Evolutionary conservation across 2,113 vertebrate genomes (phyloP), one percentile per base, ranked within the genome.

Genomic region (Alosa alosa): DNA sequence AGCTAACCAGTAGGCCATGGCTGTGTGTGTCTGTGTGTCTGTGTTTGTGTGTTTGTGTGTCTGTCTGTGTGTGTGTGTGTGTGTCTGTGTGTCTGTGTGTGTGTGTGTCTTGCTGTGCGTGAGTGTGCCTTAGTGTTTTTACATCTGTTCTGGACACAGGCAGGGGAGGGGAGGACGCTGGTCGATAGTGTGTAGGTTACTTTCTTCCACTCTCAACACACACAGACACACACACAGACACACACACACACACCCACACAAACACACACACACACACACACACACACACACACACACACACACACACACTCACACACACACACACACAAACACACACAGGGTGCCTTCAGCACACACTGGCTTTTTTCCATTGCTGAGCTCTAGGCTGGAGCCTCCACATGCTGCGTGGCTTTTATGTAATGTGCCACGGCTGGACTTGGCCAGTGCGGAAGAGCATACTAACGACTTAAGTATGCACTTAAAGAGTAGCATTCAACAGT

Each of bases 361-460:
- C 52, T 20, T 78, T 78, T 78, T 78, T 78, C 72, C 72, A 78
- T 3, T 6, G 72, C 72, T 39, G 68, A 75, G 68, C 68, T 75
- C 9, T 2, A 36, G 36, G 11, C 72, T 78, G 72, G 31, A 39
- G 36, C 72, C 36, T 78, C 72, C 36, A 17, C 31, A 13, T 78
- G 72, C 36, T 36, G 72, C 36, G 36, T 78, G 72, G 11, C 36
- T 78, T 78, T 78, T 78, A 39, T 15, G 36, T 78, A 41, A 78
- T 36, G 72, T 39, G 13, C 10, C 31, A 39, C 31, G 31, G 72
- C 72, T 39, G 72, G 25, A 78, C 31, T 78, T 78, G 72, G 72
- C 72, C 72, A 0, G 25, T 15, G 25, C 31, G 72, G 25, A 78
- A 36, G 13, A 78, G 36, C 72, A 78, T 78, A 36, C 72, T 78